Evolutionary conservation across 2,113 vertebrate species (phyloP).

Genomic region (Otocyon megalotis): DNA sequence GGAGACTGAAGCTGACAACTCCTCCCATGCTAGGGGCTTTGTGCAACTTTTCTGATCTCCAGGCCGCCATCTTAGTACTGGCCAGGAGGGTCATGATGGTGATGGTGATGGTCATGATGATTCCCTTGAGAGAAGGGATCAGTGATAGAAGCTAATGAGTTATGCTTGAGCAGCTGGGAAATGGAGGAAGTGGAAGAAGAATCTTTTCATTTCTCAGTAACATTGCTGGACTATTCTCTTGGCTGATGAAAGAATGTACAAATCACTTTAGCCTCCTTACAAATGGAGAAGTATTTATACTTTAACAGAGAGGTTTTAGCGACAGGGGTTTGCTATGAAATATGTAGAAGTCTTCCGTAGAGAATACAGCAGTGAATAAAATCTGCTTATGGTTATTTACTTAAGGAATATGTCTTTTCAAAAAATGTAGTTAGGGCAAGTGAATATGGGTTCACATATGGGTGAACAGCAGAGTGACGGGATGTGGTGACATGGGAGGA

Average conservation of each 20-base stretch:
- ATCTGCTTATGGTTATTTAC: not conserved
- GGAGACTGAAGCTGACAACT: not conserved
- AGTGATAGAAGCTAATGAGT: too few species aligned
- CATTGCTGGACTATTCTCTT: not conserved
- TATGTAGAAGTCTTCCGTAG: not conserved
- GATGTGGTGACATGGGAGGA: too few species aligned
- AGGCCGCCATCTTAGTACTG: not conserved
- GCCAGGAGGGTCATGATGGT: accelerated
- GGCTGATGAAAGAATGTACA: not conserved
- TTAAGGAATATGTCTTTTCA: not conserved
- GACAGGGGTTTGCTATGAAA: not conserved
- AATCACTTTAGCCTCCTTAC: not conserved
- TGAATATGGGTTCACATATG: not conserved
- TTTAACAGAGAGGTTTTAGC: not conserved
- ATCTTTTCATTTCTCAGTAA: not conserved
- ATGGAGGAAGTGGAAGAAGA: not conserved
- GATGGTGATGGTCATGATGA: not conserved
- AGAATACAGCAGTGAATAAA: not conserved
- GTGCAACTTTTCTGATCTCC: not conserved
- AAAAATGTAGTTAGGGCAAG: not conserved
- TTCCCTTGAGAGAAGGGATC: not conserved
- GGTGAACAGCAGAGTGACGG: not conserved
- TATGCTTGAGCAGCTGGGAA: not conserved
- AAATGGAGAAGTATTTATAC: not conserved
- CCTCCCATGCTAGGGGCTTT: not conserved